Evolutionary conservation across 2,888 invertebrate genomes (phyloP).

Genomic region (Bellardia bayeri): DNA sequence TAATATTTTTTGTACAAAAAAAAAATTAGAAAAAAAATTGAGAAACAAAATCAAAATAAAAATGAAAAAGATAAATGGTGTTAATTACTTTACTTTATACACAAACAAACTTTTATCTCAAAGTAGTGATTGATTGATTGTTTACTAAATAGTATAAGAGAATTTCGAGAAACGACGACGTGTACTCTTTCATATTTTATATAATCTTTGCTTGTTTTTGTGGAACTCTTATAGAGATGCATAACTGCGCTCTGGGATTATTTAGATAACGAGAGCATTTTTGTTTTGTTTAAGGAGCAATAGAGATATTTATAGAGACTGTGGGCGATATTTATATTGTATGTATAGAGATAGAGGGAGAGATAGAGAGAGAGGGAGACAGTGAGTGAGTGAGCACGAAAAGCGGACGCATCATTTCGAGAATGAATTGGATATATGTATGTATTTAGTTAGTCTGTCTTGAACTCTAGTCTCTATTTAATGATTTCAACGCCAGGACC

Average conservation of each 20-base stretch:
- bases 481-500: slow-evolving; percentile 80
- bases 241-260: slow-evolving; percentile 32
- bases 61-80: slow-evolving; percentile 14
- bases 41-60: slow-evolving; percentile 47
- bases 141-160: slow-evolving; percentile 23
- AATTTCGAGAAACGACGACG: slow-evolving; percentile 33
- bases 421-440: slow-evolving; percentile 51
- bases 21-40: slow-evolving; percentile 31
- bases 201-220: slow-evolving; percentile 17
- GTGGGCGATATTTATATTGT: slow-evolving; percentile 8
- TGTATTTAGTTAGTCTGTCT: slow-evolving; percentile 25
- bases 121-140: slow-evolving; percentile 46
- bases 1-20: slow-evolving; percentile 66
- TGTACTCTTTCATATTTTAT: slow-evolving; percentile 32
- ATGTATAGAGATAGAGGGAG: slow-evolving; percentile 20
- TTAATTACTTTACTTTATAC: slow-evolving; percentile 70
- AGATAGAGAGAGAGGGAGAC: slow-evolving; percentile 12
- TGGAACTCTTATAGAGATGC: slow-evolving; percentile 57
- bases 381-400: slow-evolving; percentile 75
- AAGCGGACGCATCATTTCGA: slow-evolving; percentile 78
- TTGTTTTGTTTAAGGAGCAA: slow-evolving; percentile 27
- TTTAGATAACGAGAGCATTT: slow-evolving; percentile 52
- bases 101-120: slow-evolving; percentile 50
- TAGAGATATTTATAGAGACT: slow-evolving; percentile 41
- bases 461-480: slow-evolving; percentile 29